Evolutionary conservation across 2,888 invertebrate species (phyloP).

Genomic region (Drosophila conformis): DNA sequence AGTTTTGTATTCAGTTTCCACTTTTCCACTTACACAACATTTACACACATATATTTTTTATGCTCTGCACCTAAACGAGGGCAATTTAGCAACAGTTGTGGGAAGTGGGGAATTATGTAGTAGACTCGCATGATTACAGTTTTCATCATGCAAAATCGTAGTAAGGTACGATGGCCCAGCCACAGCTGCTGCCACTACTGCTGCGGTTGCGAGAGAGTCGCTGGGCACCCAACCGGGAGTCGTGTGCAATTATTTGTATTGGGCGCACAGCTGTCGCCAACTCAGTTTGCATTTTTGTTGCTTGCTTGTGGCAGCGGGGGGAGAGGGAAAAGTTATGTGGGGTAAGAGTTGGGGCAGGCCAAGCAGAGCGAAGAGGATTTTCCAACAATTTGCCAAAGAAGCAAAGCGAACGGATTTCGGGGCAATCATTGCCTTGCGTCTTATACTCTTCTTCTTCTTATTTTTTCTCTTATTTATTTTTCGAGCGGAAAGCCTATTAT

Average conservation of each 20-base stretch:
- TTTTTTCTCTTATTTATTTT: slow-evolving; percentile 48
- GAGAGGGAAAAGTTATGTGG: slow-evolving; percentile 28
- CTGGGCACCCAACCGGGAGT: slow-evolving; percentile 38
- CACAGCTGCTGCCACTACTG: slow-evolving; percentile 27
- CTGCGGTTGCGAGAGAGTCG: slow-evolving; percentile 23
- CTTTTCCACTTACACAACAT: not conserved
- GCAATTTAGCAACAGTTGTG: slow-evolving; percentile 50
- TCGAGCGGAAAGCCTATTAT: slow-evolving; percentile 79
- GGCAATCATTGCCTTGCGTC: slow-evolving; percentile 29
- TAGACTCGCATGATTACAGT: slow-evolving; percentile 48
- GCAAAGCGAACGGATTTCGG: slow-evolving; percentile 67
- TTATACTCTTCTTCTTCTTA: slow-evolving; percentile 20
- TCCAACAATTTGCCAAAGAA: slow-evolving; percentile 76
- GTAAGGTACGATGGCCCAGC: slow-evolving; percentile 39
- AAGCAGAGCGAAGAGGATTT: slow-evolving; percentile 56
- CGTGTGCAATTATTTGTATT: slow-evolving; percentile 74
- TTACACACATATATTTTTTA: slow-evolving; percentile 1
- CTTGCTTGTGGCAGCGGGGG: not conserved
- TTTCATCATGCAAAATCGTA: slow-evolving; percentile 14
- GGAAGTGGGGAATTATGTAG: slow-evolving; percentile 24
- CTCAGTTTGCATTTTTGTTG: slow-evolving; percentile 45
- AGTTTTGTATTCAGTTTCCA: not conserved
- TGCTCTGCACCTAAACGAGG: slow-evolving; percentile 45
- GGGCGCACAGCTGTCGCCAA: slow-evolving; percentile 53
- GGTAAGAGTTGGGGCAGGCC: slow-evolving; percentile 56